phyloP scores from a whole-genome alignment of 1,140 invertebrate species.

The Atta cephalotes region DNA sequence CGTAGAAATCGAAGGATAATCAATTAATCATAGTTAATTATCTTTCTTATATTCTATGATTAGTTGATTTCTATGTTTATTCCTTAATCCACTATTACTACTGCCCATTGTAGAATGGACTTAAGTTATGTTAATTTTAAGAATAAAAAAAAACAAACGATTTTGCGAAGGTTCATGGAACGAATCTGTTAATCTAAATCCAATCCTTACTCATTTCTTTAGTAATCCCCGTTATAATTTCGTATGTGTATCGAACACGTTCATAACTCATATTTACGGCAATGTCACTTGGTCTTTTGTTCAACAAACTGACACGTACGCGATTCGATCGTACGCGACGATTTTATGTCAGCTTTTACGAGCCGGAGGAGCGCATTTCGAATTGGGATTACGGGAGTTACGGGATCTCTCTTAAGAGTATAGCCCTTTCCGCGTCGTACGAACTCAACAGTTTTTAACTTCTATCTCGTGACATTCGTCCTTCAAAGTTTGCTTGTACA shows the following conservation, averaged over 20 bases:
- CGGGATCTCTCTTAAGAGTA: slow-evolving; percentile 68
- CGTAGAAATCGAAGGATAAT: too few species aligned
- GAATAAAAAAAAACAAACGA: slow-evolving; percentile 56
- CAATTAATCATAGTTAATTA: too few species aligned
- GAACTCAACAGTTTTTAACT: slow-evolving; percentile 66
- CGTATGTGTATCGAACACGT: slow-evolving; percentile 80
- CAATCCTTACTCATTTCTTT: not conserved
- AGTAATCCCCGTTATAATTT: slow-evolving; percentile 46
- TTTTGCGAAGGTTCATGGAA: not conserved
- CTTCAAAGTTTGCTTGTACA: slow-evolving; percentile 63
- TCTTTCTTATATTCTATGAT: too few species aligned
- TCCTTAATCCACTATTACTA: too few species aligned
- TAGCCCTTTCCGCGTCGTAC: slow-evolving; percentile 46
- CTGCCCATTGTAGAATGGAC: too few species aligned
- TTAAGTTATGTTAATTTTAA: slow-evolving; percentile 83
- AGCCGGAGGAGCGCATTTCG: slow-evolving; percentile 80
- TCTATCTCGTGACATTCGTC: slow-evolving; percentile 65
- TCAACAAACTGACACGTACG: slow-evolving; percentile 67
- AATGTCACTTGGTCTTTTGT: slow-evolving; percentile 79
- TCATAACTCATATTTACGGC: slow-evolving; percentile 81
- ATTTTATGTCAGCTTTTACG: slow-evolving; percentile 84
- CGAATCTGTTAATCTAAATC: not conserved
- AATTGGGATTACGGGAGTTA: slow-evolving; percentile 79
- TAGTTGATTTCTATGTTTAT: too few species aligned
- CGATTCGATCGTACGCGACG: slow-evolving; percentile 75